A percentile compares a stretch with the other conserved stretches of the same genome.
phyloP scores from a whole-genome alignment of 2,113 vertebrate species.

The Scomber japonicus region DNA sequence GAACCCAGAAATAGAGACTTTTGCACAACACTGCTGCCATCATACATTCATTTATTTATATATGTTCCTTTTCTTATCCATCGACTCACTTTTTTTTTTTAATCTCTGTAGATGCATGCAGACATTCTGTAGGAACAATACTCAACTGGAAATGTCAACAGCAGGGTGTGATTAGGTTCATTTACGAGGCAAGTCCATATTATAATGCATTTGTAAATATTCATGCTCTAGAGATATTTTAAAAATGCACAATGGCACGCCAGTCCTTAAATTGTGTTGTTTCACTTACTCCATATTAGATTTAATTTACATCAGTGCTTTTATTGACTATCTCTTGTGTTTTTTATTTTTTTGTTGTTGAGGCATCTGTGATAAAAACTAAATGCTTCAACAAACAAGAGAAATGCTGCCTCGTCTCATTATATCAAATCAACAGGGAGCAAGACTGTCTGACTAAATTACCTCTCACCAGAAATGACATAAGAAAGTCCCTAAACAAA shows the following conservation, averaged over 20 bases:
- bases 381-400: constrained; percentile 69
- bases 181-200: not conserved
- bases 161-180: constrained; percentile 15
- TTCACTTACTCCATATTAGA: constrained; percentile 35
- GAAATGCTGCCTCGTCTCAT: constrained; percentile 65
- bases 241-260: not conserved
- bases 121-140: not conserved
- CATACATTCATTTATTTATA: constrained; percentile 7
- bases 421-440: constrained; percentile 74
- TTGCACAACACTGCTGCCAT: not conserved
- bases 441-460: constrained; percentile 70
- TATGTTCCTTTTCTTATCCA: not conserved
- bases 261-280: constrained; percentile 27
- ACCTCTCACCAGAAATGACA: constrained; percentile 65
- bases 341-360: not conserved
- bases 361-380: constrained; percentile 58
- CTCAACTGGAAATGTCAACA: constrained; percentile 26
- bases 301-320: constrained; percentile 58
- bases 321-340: constrained; percentile 47
- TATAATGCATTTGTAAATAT: constrained; percentile 22
- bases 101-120: constrained; percentile 1
- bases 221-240: constrained; percentile 22
- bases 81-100: not conserved
- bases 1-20: not conserved
- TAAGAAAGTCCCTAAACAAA: constrained; percentile 71